Conservation (phyloP, 2,113 vertebrate species). For the Chunga burmeisteri region DNA sequence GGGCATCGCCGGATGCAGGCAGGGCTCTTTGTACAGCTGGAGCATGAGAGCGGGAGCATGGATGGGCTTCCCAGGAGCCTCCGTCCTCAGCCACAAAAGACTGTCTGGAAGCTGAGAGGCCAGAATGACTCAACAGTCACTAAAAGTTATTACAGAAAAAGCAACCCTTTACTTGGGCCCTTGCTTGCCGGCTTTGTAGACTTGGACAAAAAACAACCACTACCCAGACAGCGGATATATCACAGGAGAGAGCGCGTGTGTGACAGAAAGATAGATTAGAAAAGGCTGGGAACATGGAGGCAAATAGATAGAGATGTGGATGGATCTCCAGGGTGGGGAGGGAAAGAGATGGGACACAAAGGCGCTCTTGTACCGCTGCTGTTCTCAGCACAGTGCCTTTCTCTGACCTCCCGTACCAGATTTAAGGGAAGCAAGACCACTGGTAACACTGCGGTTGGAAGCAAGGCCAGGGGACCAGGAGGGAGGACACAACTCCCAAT, state of each 20-base stretch:
- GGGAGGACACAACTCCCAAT: not conserved
- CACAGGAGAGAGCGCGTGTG: not conserved
- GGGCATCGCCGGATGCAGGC: not conserved
- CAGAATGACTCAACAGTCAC: not conserved
- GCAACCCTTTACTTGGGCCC: not conserved
- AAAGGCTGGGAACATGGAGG: not conserved
- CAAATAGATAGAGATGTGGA: not conserved
- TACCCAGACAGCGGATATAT: not conserved
- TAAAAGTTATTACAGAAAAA: not conserved
- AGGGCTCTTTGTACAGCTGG: not conserved
- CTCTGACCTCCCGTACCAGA: rapidly evolving
- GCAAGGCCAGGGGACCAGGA: not conserved
- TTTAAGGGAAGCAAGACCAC: not conserved
- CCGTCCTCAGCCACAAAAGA: not conserved
- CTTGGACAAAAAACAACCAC: not conserved
- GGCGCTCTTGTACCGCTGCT: not conserved
- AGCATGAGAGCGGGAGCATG: not conserved
- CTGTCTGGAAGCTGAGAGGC: not conserved
- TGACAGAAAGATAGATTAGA: not conserved
- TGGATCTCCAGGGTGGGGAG: not conserved
- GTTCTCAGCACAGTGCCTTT: not conserved
- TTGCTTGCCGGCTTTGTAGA: not conserved
- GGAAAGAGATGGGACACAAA: not conserved
- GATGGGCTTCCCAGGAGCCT: constrained; percentile 4
- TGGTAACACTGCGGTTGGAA: not conserved